A percentile compares a stretch with the other conserved stretches of the same genome.
Evolutionary conservation across 1,140 invertebrate species (phyloP).

Genomic region (Hyles euphorbiae): DNA sequence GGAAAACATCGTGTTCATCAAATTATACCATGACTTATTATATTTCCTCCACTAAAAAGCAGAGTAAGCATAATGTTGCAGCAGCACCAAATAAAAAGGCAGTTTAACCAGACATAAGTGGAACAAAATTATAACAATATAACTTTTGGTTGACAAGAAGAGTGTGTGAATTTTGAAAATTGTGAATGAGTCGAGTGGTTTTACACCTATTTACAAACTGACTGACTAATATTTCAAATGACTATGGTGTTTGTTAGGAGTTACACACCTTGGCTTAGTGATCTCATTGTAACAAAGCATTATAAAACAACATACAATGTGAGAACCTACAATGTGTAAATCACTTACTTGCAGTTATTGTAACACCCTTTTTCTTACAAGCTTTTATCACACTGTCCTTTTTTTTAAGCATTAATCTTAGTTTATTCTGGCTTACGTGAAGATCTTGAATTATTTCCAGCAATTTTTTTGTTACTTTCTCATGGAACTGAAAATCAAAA

Average conservation of each 20-base stretch:
- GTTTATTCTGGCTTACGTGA: constrained; percentile 35
- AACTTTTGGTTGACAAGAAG: too few species aligned
- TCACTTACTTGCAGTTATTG: constrained; percentile 20
- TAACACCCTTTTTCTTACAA: constrained; percentile 40
- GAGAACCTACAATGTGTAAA: too few species aligned
- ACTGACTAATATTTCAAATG: background rate
- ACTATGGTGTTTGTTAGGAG: background rate
- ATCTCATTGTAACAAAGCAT: too few species aligned
- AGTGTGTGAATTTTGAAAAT: too few species aligned
- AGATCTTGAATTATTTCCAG: constrained; percentile 46
- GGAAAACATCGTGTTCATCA: background rate
- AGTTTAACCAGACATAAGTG: background rate
- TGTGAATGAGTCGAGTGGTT: too few species aligned
- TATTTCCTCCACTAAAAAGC: background rate
- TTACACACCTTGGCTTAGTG: too few species aligned
- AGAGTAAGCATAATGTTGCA: background rate
- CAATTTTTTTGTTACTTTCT: constrained; percentile 39
- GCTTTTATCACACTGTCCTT: constrained; percentile 58
- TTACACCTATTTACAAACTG: too few species aligned
- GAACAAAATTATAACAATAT: too few species aligned
- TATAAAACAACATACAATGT: too few species aligned
- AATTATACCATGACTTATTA: background rate
- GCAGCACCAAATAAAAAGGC: background rate
- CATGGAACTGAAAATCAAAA: constrained; percentile 40
- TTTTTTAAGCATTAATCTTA: constrained; percentile 33